Evolutionary conservation across 1,140 invertebrate species (phyloP).

Genomic region (Lucilia cuprina): DNA sequence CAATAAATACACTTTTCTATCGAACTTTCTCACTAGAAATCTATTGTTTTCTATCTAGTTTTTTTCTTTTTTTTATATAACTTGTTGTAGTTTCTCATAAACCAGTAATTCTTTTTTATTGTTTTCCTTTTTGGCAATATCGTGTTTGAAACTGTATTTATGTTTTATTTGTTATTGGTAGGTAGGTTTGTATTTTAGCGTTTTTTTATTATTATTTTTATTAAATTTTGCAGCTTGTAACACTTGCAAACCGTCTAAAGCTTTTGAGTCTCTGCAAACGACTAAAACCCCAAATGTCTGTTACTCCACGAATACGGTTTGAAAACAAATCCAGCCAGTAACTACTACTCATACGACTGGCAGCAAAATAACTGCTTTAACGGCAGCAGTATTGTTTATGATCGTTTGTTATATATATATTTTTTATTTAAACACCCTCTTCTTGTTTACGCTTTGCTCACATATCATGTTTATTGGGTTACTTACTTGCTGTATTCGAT

Average conservation of each 20-base stretch:
- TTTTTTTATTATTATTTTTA: neutral
- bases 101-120: neutral
- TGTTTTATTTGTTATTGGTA: neutral
- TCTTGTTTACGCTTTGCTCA: neutral
- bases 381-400: neutral
- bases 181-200: no score
- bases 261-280: conserved; percentile 24
- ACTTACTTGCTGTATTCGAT: neutral
- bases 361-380: neutral
- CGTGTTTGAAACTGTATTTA: neutral
- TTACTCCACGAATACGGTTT: neutral
- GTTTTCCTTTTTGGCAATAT: neutral
- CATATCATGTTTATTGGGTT: neutral
- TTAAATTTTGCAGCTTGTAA: neutral
- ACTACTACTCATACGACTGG: neutral
- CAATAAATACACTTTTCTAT: neutral
- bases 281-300: neutral
- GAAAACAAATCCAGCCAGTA: neutral
- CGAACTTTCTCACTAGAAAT: conserved; percentile 10
- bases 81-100: neutral
- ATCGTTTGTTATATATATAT: neutral
- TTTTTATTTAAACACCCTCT: neutral
- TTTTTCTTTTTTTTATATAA: neutral
- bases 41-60: neutral
- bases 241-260: conserved; percentile 21